phyloP scores from a whole-genome alignment of 2,797 vertebrate genomes.

The Remorina albescens region DNA sequence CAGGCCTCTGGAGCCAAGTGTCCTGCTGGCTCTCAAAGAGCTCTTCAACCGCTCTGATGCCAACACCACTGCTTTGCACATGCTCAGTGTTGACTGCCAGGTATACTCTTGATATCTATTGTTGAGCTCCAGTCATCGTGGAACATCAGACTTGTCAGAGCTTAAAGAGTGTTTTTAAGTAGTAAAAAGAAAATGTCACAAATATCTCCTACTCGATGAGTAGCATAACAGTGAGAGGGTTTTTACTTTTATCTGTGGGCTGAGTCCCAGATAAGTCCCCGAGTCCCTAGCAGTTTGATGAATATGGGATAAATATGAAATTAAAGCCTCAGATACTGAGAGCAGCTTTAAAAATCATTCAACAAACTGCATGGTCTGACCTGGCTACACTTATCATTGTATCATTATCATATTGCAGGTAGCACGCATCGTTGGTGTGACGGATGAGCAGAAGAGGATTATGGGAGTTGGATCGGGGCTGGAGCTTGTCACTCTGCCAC shows the following conservation, averaged over 20 bases:
- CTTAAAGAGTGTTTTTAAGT: background rate
- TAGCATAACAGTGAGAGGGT: background rate
- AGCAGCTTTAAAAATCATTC: background rate
- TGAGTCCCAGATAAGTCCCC: background rate
- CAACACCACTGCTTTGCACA: slow-evolving; percentile 84
- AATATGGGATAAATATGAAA: background rate
- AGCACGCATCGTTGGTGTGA: slow-evolving; percentile 85
- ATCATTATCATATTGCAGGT: slow-evolving; percentile 79
- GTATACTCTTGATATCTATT: slow-evolving; percentile 60
- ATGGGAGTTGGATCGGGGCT: slow-evolving; percentile 90
- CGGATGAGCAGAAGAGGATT: slow-evolving; percentile 81
- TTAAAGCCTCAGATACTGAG: background rate
- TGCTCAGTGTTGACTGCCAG: slow-evolving; percentile 90
- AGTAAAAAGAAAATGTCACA: background rate
- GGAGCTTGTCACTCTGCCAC: slow-evolving; percentile 91
- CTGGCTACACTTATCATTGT: background rate
- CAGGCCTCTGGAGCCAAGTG: slow-evolving; percentile 85
- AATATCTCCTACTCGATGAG: background rate
- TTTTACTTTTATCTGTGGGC: background rate
- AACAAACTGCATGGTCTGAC: background rate
- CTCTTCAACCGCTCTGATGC: slow-evolving; percentile 83
- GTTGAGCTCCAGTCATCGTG: background rate
- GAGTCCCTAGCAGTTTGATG: background rate
- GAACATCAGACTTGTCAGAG: background rate
- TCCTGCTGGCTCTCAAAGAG: slow-evolving; percentile 83